Conservation (phyloP, 2,888 invertebrate species). For the Lapara coniferarum region DNA sequence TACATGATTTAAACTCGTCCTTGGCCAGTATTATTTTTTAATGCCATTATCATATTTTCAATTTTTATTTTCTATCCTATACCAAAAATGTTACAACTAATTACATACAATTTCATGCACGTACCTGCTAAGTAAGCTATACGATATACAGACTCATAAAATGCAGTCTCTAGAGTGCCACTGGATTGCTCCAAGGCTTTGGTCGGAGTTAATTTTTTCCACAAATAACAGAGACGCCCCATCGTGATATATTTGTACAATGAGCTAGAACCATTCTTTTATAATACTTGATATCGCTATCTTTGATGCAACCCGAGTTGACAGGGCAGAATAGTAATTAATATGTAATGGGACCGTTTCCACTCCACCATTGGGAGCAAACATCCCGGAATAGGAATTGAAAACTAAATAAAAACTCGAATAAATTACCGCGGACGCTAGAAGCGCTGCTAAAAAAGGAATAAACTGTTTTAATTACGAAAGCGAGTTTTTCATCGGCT, state of each 20-base stretch:
- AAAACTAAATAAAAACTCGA: constrained; percentile 13
- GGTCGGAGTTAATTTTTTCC: constrained; percentile 58
- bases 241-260: constrained; percentile 39
- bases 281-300: constrained; percentile 16
- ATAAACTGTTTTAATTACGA: constrained; percentile 7
- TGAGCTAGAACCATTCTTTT: constrained; percentile 1
- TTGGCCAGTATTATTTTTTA: too few species aligned
- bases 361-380: neutral
- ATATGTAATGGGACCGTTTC: constrained; percentile 20
- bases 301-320: constrained; percentile 23
- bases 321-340: constrained; percentile 24
- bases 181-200: constrained; percentile 58
- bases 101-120: neutral
- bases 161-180: constrained; percentile 58
- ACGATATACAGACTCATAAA: constrained; percentile 67
- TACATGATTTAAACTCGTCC: too few species aligned
- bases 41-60: too few species aligned
- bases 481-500: neutral
- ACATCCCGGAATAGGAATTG: neutral
- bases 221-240: constrained; percentile 42
- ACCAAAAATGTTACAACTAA: neutral
- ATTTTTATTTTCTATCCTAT: too few species aligned
- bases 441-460: neutral
- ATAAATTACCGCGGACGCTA: constrained; percentile 1
- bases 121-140: constrained; percentile 65